These are phyloP conservation scores for Seriola rivoliana DNA, from an alignment of 2,113 vertebrate species.

Conservation along the genomic window DNA sequence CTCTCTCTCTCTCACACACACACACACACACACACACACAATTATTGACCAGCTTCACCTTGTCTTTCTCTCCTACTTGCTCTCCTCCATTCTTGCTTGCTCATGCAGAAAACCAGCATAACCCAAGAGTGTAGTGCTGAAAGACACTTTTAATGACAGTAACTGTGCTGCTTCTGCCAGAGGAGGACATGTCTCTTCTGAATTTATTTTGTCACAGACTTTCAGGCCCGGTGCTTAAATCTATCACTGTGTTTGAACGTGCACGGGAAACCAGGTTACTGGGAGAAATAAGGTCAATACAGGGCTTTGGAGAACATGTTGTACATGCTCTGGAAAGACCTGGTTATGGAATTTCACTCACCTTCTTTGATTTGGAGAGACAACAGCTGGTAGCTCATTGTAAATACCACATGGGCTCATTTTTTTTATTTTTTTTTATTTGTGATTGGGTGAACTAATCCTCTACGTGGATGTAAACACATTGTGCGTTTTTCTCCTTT, in stretches of 20 bases:
- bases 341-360: not conserved
- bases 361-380: not conserved
- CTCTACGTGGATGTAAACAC: not conserved
- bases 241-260: constrained; percentile 10
- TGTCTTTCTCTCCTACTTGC: constrained; percentile 8
- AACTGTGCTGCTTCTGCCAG: not conserved
- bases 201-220: constrained; percentile 44
- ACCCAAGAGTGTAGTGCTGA: constrained; percentile 24
- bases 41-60: constrained; percentile 51
- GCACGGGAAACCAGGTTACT: constrained; percentile 31
- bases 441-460: not conserved
- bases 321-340: constrained; percentile 12
- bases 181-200: constrained; percentile 20
- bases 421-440: not conserved
- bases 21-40: not conserved
- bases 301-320: not conserved
- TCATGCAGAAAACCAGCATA: constrained; percentile 50
- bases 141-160: constrained; percentile 33
- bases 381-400: not conserved
- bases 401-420: not conserved
- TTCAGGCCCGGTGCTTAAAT: constrained; percentile 42
- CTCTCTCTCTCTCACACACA: too few relatives aligned
- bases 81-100: constrained; percentile 11
- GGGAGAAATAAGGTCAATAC: constrained; percentile 8
- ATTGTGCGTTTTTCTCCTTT: not conserved